Conservation (phyloP, 2,797 vertebrate species). For the Potorous gilbertii region DNA sequence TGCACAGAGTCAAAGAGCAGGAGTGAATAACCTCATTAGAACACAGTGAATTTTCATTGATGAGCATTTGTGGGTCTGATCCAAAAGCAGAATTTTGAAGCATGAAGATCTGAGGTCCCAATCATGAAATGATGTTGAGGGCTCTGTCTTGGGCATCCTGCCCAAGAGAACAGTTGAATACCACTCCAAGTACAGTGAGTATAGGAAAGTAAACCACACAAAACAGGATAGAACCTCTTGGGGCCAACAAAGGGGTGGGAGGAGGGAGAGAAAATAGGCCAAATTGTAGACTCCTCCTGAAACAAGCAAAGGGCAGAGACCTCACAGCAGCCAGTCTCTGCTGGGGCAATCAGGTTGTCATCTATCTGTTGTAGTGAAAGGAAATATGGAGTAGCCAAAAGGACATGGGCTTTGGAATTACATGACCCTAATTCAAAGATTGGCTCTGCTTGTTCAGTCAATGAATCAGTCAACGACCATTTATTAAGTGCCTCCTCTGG, state of each 20-base stretch:
- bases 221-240: not conserved
- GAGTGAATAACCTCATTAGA: conserved; percentile 69
- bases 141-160: not conserved
- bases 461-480: not conserved
- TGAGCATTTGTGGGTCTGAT: conserved; percentile 7
- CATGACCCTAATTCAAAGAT: not conserved
- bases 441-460: not conserved
- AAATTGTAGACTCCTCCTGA: not conserved
- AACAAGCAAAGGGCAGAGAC: not conserved
- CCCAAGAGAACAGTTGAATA: not conserved
- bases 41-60: not conserved
- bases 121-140: not conserved
- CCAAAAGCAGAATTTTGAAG: not conserved
- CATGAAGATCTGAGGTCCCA: not conserved
- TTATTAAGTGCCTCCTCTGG: not conserved
- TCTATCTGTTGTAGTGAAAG: not conserved
- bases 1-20: conserved; percentile 66
- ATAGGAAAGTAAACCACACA: not conserved
- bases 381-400: not conserved
- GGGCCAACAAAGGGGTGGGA: not conserved
- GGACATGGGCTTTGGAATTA: not conserved
- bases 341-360: not conserved
- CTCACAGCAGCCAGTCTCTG: not conserved
- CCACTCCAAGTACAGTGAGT: not conserved
- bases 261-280: not conserved